Conservation (phyloP, 2,113 vertebrate genomes). For the Misgurnus anguillicaudatus region DNA sequence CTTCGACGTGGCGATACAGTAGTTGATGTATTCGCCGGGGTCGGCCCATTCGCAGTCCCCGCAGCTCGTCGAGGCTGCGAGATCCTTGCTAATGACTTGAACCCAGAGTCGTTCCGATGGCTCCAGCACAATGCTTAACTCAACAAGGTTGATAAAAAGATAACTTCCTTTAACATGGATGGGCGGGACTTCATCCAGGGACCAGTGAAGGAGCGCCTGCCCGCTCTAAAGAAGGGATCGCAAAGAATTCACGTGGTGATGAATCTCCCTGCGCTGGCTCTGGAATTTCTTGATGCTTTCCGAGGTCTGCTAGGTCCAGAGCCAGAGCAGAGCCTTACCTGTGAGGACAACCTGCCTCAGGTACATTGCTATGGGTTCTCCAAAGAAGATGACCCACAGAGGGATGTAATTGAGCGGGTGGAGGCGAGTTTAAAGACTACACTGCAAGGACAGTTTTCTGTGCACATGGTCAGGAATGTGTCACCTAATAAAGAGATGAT, state of each 20-base stretch:
- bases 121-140: slow-evolving; percentile 90
- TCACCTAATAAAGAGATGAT: slow-evolving; percentile 97
- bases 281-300: slow-evolving; percentile 90
- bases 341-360: slow-evolving; percentile 71
- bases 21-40: slow-evolving; percentile 91
- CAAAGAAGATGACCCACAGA: slow-evolving; percentile 78
- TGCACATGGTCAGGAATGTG: slow-evolving; percentile 89
- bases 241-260: slow-evolving; percentile 83
- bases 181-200: slow-evolving; percentile 88
- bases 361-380: slow-evolving; percentile 95
- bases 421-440: slow-evolving; percentile 76
- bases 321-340: slow-evolving; percentile 47
- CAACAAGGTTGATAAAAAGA: slow-evolving; percentile 85
- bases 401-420: slow-evolving; percentile 77
- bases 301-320: slow-evolving; percentile 74
- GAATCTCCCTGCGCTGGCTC: slow-evolving; percentile 91
- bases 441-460: slow-evolving; percentile 75
- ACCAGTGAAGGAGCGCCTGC: slow-evolving; percentile 81
- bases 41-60: slow-evolving; percentile 91
- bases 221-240: slow-evolving; percentile 69
- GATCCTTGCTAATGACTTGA: slow-evolving; percentile 92
- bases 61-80: slow-evolving; percentile 82
- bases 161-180: slow-evolving; percentile 86
- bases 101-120: slow-evolving; percentile 91
- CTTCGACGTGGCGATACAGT: slow-evolving; percentile 80